Conservation (phyloP, 23 tunicate species). For the Styela plicata region DNA sequence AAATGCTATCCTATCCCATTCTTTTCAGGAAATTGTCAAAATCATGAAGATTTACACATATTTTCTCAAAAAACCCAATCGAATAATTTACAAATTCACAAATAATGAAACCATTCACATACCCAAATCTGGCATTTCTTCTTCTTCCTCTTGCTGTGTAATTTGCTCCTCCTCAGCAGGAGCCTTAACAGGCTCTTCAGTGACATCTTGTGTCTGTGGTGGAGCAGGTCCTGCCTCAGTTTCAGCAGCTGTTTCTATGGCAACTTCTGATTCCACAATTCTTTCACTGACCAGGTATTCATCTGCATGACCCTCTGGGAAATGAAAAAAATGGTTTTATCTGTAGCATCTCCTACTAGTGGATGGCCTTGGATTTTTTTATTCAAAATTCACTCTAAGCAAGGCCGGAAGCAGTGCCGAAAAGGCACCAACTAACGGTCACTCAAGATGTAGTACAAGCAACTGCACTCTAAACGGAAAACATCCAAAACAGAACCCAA, state of each 20-base stretch:
- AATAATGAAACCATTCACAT: not conserved
- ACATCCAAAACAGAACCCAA: too few relatives aligned
- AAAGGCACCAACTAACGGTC: too few relatives aligned
- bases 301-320: slow-evolving; percentile 47
- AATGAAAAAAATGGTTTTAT: not conserved
- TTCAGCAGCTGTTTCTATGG: slow-evolving; percentile 3
- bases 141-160: slow-evolving; percentile 33
- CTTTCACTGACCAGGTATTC: slow-evolving; percentile 42
- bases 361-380: too few relatives aligned
- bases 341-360: too few relatives aligned
- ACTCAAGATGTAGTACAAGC: too few relatives aligned
- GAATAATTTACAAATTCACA: not conserved
- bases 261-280: slow-evolving; percentile 33
- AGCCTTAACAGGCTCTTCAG: slow-evolving; percentile 6
- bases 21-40: too few relatives aligned
- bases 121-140: slow-evolving; percentile 67
- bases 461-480: too few relatives aligned
- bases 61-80: too few relatives aligned
- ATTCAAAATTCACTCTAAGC: too few relatives aligned
- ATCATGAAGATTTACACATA: too few relatives aligned
- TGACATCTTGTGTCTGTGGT: not conserved
- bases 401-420: too few relatives aligned
- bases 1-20: too few relatives aligned
- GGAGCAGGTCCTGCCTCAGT: not conserved
- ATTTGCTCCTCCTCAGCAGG: slow-evolving; percentile 6